A percentile compares a stretch with the other conserved stretches of the same genome.
Evolutionary conservation across 2,797 vertebrate species (phyloP).

Genomic region (Neosalanx taihuensis): DNA sequence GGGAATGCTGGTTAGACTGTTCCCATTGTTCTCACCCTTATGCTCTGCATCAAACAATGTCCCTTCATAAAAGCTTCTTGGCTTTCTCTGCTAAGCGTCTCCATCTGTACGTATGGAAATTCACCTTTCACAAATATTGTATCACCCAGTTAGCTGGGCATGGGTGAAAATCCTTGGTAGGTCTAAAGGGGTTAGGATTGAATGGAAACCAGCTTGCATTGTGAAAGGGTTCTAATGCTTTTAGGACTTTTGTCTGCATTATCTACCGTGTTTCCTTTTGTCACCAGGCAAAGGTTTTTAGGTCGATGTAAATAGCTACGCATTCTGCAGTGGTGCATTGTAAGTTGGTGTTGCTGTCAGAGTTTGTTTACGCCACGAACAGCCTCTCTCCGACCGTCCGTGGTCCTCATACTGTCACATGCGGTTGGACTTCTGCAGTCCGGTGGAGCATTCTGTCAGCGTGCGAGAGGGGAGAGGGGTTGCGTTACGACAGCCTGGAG

Average conservation of each 20-base stretch:
- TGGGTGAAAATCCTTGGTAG: conserved; percentile 35
- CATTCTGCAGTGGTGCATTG: conserved; percentile 60
- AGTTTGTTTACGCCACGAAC: conserved; percentile 69
- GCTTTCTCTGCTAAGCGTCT: conserved; percentile 46
- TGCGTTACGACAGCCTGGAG: conserved; percentile 42
- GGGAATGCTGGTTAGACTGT: conserved; percentile 31
- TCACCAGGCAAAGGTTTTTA: conserved; percentile 56
- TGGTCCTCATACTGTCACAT: conserved; percentile 73
- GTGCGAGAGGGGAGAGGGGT: conserved; percentile 39
- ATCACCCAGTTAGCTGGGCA: conserved; percentile 26
- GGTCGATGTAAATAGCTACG: conserved; percentile 67
- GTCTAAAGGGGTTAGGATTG: conserved; percentile 38
- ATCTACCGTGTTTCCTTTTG: conserved; percentile 52
- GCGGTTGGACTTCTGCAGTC: conserved; percentile 58
- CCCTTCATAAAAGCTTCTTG: conserved; percentile 41
- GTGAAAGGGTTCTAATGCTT: conserved; percentile 42
- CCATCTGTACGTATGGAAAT: conserved; percentile 33
- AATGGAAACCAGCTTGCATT: conserved; percentile 47
- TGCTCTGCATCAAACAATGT: conserved; percentile 38
- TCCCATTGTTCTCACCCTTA: conserved; percentile 37
- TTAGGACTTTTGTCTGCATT: conserved; percentile 48
- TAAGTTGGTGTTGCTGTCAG: conserved; percentile 71
- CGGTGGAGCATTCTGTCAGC: conserved; percentile 60
- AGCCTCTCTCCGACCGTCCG: conserved; percentile 61
- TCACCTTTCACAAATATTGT: conserved; percentile 62